phyloP scores from a whole-genome alignment of 2,888 invertebrate species.

The Bellardia pandia region DNA sequence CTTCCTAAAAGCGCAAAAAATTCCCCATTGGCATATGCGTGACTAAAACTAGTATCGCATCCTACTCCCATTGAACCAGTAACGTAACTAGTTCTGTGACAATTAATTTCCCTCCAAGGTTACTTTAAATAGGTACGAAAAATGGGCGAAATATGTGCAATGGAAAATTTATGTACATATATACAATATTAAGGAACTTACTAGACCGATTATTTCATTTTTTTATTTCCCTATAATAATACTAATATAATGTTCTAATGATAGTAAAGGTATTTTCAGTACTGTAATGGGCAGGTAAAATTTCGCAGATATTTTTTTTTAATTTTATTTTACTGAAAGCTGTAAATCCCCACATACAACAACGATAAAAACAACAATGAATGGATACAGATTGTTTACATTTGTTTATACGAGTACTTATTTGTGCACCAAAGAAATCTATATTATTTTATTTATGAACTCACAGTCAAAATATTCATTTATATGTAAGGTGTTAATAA shows the following conservation, averaged over 20 bases:
- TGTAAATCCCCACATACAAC: conserved; percentile 58
- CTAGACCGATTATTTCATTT: neutral
- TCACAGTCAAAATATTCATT: conserved; percentile 56
- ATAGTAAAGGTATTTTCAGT: neutral
- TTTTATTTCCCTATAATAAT: neutral
- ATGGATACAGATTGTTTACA: conserved; percentile 51
- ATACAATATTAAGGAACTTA: neutral
- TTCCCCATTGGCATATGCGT: too few species aligned
- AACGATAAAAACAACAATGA: conserved; percentile 48
- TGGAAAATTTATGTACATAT: neutral
- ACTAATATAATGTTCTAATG: neutral
- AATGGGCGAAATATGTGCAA: too few species aligned
- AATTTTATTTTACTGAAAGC: conserved; percentile 20
- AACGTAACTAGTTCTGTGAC: too few species aligned
- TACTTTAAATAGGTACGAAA: too few species aligned
- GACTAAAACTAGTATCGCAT: too few species aligned
- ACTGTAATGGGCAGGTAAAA: conserved; percentile 19
- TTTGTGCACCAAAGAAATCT: conserved; percentile 22
- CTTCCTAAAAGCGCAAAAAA: too few species aligned
- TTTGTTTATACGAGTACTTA: neutral
- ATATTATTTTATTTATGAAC: conserved; percentile 25
- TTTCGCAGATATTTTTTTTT: conserved; percentile 3
- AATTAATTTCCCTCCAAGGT: too few species aligned
- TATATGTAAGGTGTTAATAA: conserved; percentile 59
- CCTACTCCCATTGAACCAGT: too few species aligned